These are phyloP conservation scores for Maniola hyperantus DNA, from an alignment of 2,888 invertebrate genomes.

Conservation along the genomic window DNA sequence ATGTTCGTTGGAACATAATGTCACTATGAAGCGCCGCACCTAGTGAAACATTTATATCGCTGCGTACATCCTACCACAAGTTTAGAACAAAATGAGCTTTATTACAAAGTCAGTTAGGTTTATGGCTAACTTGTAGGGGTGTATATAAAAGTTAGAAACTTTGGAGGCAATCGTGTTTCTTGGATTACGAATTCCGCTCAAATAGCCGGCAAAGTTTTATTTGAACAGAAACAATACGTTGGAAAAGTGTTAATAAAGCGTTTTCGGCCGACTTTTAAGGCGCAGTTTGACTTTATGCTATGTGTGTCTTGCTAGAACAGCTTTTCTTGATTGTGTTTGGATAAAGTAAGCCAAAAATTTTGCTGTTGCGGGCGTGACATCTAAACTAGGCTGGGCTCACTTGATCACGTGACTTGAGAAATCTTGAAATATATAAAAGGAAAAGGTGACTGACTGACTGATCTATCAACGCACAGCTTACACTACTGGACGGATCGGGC, in stretches of 20 bases:
- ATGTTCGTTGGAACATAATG: too few relatives aligned
- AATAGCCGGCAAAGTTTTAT: conserved; percentile 38
- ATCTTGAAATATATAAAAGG: too few relatives aligned
- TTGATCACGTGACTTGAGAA: too few relatives aligned
- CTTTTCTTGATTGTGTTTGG: conserved; percentile 6
- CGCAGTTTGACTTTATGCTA: conserved; percentile 15
- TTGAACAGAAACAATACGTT: conserved; percentile 36
- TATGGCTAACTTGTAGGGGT: not conserved
- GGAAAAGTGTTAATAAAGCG: conserved; percentile 39
- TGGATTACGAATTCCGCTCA: conserved; percentile 38
- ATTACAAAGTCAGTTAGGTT: conserved; percentile 7
- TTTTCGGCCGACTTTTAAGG: conserved; percentile 18
- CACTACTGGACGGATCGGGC: too few relatives aligned
- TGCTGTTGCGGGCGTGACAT: not conserved
- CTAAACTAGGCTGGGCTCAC: not conserved
- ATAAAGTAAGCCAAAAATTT: not conserved
- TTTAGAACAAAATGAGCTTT: conserved; percentile 10
- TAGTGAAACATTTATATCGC: too few relatives aligned
- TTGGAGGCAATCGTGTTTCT: conserved; percentile 29
- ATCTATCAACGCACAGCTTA: too few relatives aligned
- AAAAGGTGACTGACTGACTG: too few relatives aligned
- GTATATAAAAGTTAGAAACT: conserved; percentile 20
- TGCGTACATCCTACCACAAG: conserved; percentile 11
- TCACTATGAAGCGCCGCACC: too few relatives aligned
- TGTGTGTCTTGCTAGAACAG: conserved; percentile 1